Evolutionary conservation across 2,888 invertebrate genomes (phyloP).

Genomic region (Antheraea yamamai): DNA sequence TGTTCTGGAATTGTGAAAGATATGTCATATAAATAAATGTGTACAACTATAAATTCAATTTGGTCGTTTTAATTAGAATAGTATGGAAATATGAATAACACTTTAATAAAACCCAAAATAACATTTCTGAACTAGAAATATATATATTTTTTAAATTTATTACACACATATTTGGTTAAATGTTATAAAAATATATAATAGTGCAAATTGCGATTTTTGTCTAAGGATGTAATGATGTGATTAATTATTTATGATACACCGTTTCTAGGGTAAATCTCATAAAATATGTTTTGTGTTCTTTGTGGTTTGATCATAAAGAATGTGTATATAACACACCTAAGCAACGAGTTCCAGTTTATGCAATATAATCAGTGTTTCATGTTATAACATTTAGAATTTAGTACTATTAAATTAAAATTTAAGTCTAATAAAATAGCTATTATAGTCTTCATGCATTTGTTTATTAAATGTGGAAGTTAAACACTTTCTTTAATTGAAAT

Average conservation of each 20-base stretch:
- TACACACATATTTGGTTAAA: no score
- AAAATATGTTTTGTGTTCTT: conserved; percentile 41
- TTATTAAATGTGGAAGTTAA: conserved; percentile 1
- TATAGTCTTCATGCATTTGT: conserved; percentile 47
- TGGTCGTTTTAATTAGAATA: background rate
- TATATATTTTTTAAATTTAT: no score
- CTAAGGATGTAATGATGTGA: background rate
- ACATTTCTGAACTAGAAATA: background rate
- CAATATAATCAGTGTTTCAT: background rate
- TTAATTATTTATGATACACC: conserved; percentile 32
- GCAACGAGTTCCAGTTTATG: background rate
- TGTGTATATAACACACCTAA: conserved; percentile 12
- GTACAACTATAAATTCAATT: background rate
- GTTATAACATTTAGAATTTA: conserved; percentile 25
- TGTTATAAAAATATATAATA: background rate
- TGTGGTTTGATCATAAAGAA: conserved; percentile 42
- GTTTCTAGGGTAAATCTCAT: conserved; percentile 25
- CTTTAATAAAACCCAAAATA: background rate
- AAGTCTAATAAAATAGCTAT: conserved; percentile 38
- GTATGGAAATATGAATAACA: background rate
- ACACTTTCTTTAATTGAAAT: background rate
- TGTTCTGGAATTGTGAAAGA: background rate
- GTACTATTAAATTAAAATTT: conserved; percentile 31
- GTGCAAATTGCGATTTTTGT: background rate
- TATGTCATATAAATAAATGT: background rate